phyloP scores from a whole-genome alignment of 2,888 invertebrate genomes.

The Lepidochrysops patricia region DNA sequence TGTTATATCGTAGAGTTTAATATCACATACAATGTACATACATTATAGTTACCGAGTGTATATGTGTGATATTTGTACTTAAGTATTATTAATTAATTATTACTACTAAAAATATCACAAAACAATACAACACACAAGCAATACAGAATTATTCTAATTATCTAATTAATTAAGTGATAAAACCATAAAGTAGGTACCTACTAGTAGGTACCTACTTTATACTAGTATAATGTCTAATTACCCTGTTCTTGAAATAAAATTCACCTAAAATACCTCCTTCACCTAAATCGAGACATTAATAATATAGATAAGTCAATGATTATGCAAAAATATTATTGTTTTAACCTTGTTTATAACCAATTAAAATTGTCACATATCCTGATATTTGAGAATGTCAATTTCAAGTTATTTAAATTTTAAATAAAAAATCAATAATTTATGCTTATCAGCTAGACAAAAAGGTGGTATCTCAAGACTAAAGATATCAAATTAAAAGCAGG shows the following conservation, averaged over 20 bases:
- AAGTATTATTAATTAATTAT: too few relatives aligned
- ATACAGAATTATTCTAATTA: too few relatives aligned
- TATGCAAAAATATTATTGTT: neutral
- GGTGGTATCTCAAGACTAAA: neutral
- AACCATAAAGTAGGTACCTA: too few relatives aligned
- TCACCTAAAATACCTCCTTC: neutral
- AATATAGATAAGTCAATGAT: neutral
- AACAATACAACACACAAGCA: too few relatives aligned
- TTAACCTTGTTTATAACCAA: neutral
- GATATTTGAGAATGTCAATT: neutral
- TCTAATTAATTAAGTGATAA: too few relatives aligned
- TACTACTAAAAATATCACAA: too few relatives aligned
- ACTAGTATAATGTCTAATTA: too few relatives aligned
- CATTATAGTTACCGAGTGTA: too few relatives aligned
- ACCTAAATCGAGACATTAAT: neutral
- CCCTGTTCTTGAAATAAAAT: neutral
- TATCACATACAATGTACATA: too few relatives aligned
- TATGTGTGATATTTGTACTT: too few relatives aligned
- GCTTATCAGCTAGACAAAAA: neutral
- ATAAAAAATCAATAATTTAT: neutral
- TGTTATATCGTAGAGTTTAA: too few relatives aligned
- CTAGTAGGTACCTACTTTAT: too few relatives aligned
- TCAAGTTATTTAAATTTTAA: neutral
- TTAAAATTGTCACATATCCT: neutral
- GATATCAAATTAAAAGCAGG: neutral